Percentiles rank a stretch among this genome's conserved stretches.
phyloP scores from a whole-genome alignment of 2,113 vertebrate species.

The Castor canadensis region DNA sequence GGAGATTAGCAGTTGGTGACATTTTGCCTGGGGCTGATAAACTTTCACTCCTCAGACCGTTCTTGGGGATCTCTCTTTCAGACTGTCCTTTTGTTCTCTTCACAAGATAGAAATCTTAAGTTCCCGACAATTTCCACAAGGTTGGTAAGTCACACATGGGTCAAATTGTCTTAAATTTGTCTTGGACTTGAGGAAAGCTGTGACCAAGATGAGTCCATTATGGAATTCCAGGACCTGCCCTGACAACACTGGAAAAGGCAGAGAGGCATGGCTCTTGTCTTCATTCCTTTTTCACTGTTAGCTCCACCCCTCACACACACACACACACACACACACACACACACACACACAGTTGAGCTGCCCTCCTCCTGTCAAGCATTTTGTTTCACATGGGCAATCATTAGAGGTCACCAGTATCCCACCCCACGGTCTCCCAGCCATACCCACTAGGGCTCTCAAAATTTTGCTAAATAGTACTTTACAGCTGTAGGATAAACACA shows the following conservation, averaged over 20 bases:
- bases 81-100: not conserved
- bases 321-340: not conserved
- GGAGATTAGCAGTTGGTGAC: not conserved
- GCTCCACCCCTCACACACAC: not conserved
- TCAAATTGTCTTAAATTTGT: not conserved
- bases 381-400: not conserved
- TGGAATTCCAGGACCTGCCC: not conserved
- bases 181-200: not conserved
- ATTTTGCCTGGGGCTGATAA: not conserved
- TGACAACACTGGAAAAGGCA: not conserved
- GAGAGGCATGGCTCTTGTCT: not conserved
- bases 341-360: not conserved
- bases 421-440: not conserved
- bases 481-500: not conserved
- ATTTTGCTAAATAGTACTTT: not conserved
- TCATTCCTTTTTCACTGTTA: not conserved
- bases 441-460: not conserved
- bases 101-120: not conserved
- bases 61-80: not conserved
- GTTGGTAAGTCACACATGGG: not conserved
- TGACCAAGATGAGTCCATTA: not conserved
- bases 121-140: not conserved
- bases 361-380: not conserved
- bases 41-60: no score
- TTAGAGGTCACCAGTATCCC: not conserved